Conservation (phyloP, 1,140 invertebrate genomes). For the Macrotrachela quadricornifera region DNA sequence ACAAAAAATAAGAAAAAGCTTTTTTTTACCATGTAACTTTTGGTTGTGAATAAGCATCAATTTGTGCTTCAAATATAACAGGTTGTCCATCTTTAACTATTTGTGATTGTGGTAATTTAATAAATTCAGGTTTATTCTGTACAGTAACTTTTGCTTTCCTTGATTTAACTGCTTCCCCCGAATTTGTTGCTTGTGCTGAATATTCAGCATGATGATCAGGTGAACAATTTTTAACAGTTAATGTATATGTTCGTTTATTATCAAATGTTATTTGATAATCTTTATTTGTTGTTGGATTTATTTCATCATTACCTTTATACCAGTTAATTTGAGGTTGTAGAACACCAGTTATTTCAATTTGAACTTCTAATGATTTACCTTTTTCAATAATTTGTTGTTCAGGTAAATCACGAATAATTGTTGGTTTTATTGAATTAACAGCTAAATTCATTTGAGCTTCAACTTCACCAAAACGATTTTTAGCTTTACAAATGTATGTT, state of each 20-base stretch:
- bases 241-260: not conserved
- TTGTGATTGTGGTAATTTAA: too few relatives aligned
- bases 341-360: not conserved
- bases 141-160: too few relatives aligned
- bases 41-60: slow-evolving; percentile 50
- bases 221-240: not conserved
- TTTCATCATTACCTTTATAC: slow-evolving; percentile 2
- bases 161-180: not conserved
- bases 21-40: slow-evolving; percentile 45
- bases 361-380: slow-evolving; percentile 13
- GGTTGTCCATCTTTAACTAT: slow-evolving; percentile 45
- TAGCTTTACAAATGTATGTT: slow-evolving; percentile 33
- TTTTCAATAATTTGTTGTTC: slow-evolving; percentile 14
- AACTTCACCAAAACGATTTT: slow-evolving; percentile 34
- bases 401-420: not conserved
- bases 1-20: too few relatives aligned
- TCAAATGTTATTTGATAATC: too few relatives aligned
- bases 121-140: too few relatives aligned
- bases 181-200: not conserved
- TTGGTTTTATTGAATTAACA: too few relatives aligned
- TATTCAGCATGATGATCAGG: not conserved
- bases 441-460: not conserved
- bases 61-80: slow-evolving; percentile 46
- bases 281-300: not conserved
- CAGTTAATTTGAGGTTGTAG: slow-evolving; percentile 3